Evolutionary conservation across 2,113 vertebrate species (phyloP).

Genomic region (Syngnathus floridae): DNA sequence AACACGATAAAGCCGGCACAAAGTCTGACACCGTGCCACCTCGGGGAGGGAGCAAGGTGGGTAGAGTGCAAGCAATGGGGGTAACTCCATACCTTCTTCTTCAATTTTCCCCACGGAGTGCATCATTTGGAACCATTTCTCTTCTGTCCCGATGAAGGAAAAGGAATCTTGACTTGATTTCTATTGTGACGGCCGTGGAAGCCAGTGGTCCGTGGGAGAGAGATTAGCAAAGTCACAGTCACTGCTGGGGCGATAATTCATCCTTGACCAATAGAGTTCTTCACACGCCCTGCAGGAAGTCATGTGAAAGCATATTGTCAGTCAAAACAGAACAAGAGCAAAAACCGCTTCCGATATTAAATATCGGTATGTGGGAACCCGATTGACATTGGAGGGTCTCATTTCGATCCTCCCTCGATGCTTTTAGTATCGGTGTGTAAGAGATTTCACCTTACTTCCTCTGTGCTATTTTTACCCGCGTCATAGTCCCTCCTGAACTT

Average conservation of each 20-base stretch:
- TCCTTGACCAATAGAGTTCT: slow-evolving; percentile 41
- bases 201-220: slow-evolving; percentile 18
- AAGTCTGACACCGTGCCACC: slow-evolving; percentile 51
- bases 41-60: background rate
- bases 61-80: background rate
- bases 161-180: slow-evolving; percentile 20
- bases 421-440: slow-evolving; percentile 50
- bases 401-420: slow-evolving; percentile 42
- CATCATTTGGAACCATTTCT: background rate
- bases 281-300: slow-evolving; percentile 22
- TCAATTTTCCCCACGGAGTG: background rate
- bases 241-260: slow-evolving; percentile 41
- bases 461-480: slow-evolving; percentile 68
- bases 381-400: slow-evolving; percentile 10
- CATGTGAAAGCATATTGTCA: background rate
- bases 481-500: slow-evolving; percentile 65
- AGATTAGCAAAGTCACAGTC: slow-evolving; percentile 28
- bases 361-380: slow-evolving; percentile 5
- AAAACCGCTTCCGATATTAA: background rate
- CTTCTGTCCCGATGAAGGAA: background rate
- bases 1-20: slow-evolving; percentile 53
- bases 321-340: background rate
- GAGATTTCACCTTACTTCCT: slow-evolving; percentile 67
- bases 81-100: background rate
- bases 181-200: slow-evolving; percentile 11